phyloP scores from a whole-genome alignment of 2,888 invertebrate species.

The Schrankia costaestrigalis region DNA sequence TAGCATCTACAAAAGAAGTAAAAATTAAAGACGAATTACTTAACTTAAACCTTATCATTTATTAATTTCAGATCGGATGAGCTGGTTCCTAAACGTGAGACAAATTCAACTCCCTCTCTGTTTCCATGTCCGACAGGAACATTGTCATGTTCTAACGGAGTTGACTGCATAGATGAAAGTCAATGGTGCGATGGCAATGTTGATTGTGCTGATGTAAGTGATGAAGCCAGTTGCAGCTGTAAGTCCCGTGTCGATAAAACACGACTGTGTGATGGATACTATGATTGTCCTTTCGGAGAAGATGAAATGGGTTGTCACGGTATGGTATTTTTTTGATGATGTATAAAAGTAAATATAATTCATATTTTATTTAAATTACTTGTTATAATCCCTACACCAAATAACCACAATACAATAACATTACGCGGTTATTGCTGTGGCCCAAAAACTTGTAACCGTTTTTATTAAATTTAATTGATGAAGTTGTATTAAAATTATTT shows the following conservation, averaged over 20 bases:
- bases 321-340: slow-evolving; percentile 55
- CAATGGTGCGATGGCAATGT: slow-evolving; percentile 87
- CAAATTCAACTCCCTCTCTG: slow-evolving; percentile 43
- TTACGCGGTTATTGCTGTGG: too few species aligned
- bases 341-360: too few species aligned
- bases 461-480: background rate
- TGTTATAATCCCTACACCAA: too few species aligned
- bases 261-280: slow-evolving; percentile 89
- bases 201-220: slow-evolving; percentile 88
- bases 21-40: background rate
- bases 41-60: slow-evolving; percentile 2
- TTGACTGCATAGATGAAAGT: slow-evolving; percentile 74
- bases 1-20: background rate
- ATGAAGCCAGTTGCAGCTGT: slow-evolving; percentile 88
- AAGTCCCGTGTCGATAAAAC: slow-evolving; percentile 83
- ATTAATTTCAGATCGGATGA: slow-evolving; percentile 30
- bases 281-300: slow-evolving; percentile 90
- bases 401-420: too few species aligned
- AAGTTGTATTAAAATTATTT: background rate
- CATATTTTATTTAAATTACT: too few species aligned
- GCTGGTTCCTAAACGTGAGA: slow-evolving; percentile 18
- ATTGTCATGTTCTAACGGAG: slow-evolving; percentile 52
- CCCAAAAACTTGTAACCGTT: too few species aligned
- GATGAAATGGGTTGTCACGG: slow-evolving; percentile 91
- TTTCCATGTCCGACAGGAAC: slow-evolving; percentile 51